A percentile compares a stretch with the other conserved stretches of the same genome.
Evolutionary conservation across 2,888 invertebrate species (phyloP).

Genomic region (Epirrita christyi): DNA sequence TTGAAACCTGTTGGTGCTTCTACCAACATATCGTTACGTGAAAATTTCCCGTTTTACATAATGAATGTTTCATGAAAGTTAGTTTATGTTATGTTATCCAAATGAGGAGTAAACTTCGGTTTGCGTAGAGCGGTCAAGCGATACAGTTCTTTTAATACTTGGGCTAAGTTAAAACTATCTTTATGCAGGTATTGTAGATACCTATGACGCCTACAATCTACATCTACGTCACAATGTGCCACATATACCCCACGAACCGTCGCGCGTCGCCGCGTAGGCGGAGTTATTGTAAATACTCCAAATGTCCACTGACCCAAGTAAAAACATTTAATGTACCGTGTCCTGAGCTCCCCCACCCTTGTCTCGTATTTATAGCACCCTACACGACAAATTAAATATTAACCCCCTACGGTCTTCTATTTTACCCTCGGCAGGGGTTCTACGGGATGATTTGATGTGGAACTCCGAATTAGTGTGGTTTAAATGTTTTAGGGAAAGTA

Average conservation of each 20-base stretch:
- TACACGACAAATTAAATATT: constrained; percentile 21
- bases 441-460: background rate
- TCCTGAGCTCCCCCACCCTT: constrained; percentile 29
- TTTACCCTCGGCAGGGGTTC: constrained; percentile 4
- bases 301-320: constrained; percentile 55
- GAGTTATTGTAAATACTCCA: constrained; percentile 46
- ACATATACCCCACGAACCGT: constrained; percentile 31
- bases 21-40: no score
- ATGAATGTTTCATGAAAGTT: no score
- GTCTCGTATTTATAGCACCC: constrained; percentile 49
- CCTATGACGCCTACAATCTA: background rate
- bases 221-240: constrained; percentile 7
- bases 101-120: no score
- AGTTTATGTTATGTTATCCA: no score
- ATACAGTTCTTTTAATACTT: no score
- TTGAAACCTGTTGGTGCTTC: no score
- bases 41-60: no score
- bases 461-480: no score
- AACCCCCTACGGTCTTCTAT: constrained; percentile 5
- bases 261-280: constrained; percentile 17
- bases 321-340: constrained; percentile 47
- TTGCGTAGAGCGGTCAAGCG: no score
- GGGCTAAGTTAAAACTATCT: no score
- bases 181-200: no score
- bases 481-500: no score